Evolutionary conservation across 2,797 vertebrate species (phyloP).

Genomic region (Oreortyx pictus): DNA sequence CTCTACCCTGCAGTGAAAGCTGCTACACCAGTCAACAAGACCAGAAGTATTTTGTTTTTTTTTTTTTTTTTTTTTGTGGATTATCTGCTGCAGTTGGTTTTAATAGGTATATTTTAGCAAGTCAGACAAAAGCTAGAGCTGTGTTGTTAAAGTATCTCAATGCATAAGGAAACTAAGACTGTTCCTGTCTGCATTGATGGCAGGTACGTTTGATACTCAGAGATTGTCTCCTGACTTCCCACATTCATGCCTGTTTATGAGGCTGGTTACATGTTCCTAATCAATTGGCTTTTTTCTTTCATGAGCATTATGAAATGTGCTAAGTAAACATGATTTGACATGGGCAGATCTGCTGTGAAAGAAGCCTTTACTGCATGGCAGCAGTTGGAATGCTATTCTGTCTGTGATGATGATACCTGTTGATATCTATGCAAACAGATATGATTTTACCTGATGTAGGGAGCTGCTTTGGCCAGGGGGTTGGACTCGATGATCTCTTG

Average conservation of each 20-base stretch:
- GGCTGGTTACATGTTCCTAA: neutral
- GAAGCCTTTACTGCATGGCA: neutral
- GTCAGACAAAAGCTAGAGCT: neutral
- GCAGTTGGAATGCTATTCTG: neutral
- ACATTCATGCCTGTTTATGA: constrained; percentile 26
- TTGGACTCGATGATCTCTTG: too few species aligned
- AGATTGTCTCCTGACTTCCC: constrained; percentile 24
- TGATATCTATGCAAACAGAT: neutral
- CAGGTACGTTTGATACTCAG: neutral
- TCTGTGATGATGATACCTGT: neutral
- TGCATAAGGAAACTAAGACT: neutral
- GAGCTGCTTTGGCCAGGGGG: too few species aligned
- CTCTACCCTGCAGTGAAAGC: neutral
- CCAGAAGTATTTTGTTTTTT: neutral
- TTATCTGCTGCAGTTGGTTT: neutral
- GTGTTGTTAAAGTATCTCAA: neutral
- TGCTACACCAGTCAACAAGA: neutral
- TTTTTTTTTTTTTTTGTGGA: neutral
- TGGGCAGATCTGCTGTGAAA: neutral
- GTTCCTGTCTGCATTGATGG: neutral
- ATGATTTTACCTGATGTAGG: neutral
- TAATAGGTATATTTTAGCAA: neutral
- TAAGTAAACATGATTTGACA: neutral
- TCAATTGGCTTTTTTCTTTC: neutral
- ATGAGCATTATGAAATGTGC: neutral